Evolutionary conservation across 1,140 invertebrate genomes (phyloP).

Genomic region (Oncopeltus fasciatus): DNA sequence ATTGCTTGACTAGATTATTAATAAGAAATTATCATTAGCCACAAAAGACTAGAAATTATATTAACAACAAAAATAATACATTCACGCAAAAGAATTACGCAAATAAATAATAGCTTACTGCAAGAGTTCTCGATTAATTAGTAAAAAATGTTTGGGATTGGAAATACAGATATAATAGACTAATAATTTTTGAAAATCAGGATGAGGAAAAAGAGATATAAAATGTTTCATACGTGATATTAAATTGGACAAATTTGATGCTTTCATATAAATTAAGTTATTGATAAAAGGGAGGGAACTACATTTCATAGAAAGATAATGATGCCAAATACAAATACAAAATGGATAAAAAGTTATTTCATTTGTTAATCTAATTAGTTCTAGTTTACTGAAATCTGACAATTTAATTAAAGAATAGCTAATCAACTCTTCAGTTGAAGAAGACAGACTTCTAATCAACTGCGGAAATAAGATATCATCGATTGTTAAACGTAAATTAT

Average conservation of each 20-base stretch:
- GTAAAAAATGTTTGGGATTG: background rate
- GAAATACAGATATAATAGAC: background rate
- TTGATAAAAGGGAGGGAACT: background rate
- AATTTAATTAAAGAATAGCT: background rate
- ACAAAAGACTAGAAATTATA: too few relatives aligned
- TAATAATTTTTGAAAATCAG: background rate
- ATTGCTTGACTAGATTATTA: too few relatives aligned
- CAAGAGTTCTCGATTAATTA: too few relatives aligned
- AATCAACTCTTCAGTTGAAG: too few relatives aligned
- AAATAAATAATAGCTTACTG: too few relatives aligned
- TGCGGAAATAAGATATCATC: too few relatives aligned
- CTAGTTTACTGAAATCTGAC: background rate
- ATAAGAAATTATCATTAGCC: too few relatives aligned
- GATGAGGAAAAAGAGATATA: background rate
- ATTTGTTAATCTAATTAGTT: background rate
- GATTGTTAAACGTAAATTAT: too few relatives aligned
- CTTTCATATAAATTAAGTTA: background rate
- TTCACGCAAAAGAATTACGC: too few relatives aligned
- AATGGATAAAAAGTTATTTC: constrained; percentile 3
- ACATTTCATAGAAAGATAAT: background rate
- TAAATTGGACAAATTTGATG: background rate
- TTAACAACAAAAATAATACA: too few relatives aligned
- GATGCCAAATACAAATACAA: constrained; percentile 6
- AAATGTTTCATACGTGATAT: background rate
- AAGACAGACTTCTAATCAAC: too few relatives aligned